Base-by-base conservation (phyloP, 2,113 vertebrate genomes). In the Eupsittula cactorum region DNA sequence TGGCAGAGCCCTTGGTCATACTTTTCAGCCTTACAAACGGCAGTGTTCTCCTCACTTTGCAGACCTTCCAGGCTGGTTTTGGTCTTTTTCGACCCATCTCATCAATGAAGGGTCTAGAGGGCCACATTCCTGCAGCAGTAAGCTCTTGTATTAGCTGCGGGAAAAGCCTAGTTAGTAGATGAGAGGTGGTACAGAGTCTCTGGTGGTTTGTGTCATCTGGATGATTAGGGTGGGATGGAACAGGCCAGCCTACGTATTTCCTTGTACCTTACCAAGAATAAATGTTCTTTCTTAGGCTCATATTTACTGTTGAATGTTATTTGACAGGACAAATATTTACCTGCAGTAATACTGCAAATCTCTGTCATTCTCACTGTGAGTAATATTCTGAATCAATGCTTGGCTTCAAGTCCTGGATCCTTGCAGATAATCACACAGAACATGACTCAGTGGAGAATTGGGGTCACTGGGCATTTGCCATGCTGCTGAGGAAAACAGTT, bases 261-360 rank as follows among this genome's bases (percentile, higher is more conserved):
- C 76, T 86, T 93, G 81, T 87, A 76, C 83, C 78, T 79, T 81
- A 82, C 86, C 82, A 67, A 73, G 94, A 96, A 92, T 89, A 94
- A 93, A 96, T 93, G 96, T 96, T 96, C 94, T 80, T 79, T 93
- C 83, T 88, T 81, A 63, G 75, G 69, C 76, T 92, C 7, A 0
- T 92, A 89, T 97, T 96, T 97, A 88, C 86, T 81, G 71, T 39
- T 55, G 88, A 94, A 90, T 92, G 92, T 87, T 95, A 95, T 97
- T 92, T 95, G 94, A 82, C 94, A 95, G 93, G 82, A 70, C 94
- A 96, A 97, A 97, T 97, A 97, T 97, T 97, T 97, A 96, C 95
- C 86, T 95, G 90, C 91, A 96, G 55, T 97, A 96, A 97, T 94
- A 81, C 89, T 70, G 82, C 91, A 95, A 92, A 96, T 96, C 92